A percentile compares a stretch with the other conserved stretches of the same genome.
Conservation (phyloP, 2,888 invertebrate genomes). For the Eilema depressum region DNA sequence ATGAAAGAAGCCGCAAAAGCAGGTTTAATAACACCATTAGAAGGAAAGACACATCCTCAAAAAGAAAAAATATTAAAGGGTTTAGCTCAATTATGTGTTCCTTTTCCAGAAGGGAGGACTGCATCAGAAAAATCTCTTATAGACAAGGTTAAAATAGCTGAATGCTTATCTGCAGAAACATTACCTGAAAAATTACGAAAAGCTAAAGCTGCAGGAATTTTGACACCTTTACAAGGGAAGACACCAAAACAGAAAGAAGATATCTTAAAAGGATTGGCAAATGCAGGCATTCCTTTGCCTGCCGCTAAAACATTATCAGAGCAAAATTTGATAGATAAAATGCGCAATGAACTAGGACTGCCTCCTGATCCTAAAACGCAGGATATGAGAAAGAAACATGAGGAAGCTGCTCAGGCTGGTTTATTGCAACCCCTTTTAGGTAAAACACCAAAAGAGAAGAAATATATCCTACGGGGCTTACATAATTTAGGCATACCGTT, state of each 20-base stretch:
- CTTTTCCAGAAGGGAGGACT: conserved; percentile 34
- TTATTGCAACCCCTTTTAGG: conserved; percentile 30
- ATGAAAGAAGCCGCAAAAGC: conserved; percentile 22
- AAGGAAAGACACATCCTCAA: conserved; percentile 24
- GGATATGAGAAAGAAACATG: conserved; percentile 24
- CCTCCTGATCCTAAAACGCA: conserved; percentile 26
- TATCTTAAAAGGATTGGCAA: conserved; percentile 16
- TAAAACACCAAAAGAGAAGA: conserved; percentile 50
- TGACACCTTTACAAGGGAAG: conserved; percentile 53
- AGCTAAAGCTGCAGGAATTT: conserved; percentile 47
- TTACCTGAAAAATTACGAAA: conserved; percentile 21
- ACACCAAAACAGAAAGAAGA: conserved; percentile 40
- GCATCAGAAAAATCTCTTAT: conserved; percentile 30
- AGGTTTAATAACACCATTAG: conserved; percentile 28
- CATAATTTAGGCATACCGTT: conserved; percentile 50
- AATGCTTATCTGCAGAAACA: conserved; percentile 1
- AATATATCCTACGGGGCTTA: conserved; percentile 48
- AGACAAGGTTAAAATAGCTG: conserved; percentile 7
- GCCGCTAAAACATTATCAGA: conserved; percentile 54
- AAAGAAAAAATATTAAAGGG: conserved; percentile 23
- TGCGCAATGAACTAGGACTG: conserved; percentile 18
- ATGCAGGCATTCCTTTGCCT: conserved; percentile 51
- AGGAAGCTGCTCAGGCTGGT: conserved; percentile 20
- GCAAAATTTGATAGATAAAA: conserved; percentile 20
- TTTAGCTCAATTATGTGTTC: conserved; percentile 11